Conservation (phyloP, 2,888 invertebrate species). For the Thumatha senex region DNA sequence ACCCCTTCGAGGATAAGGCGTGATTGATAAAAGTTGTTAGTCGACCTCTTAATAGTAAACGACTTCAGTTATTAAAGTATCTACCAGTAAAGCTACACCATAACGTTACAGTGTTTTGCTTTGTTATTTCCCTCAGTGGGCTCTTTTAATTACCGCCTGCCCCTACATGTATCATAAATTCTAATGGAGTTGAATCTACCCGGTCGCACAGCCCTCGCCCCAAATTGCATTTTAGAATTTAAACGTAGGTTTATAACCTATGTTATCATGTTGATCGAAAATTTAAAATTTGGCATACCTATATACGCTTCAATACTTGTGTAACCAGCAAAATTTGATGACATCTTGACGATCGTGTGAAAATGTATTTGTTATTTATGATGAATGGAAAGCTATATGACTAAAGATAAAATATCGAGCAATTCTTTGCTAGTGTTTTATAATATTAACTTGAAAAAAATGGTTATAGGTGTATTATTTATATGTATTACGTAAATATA, state of each 20-base stretch:
- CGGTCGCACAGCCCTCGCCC: slow-evolving; percentile 38
- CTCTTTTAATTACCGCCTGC: slow-evolving; percentile 75
- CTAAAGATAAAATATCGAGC: too few species aligned
- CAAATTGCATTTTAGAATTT: slow-evolving; percentile 72
- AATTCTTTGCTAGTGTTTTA: background rate
- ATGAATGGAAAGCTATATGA: too few species aligned
- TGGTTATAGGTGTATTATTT: too few species aligned
- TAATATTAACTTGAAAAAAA: too few species aligned
- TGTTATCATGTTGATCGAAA: slow-evolving; percentile 33
- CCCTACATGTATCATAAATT: slow-evolving; percentile 77
- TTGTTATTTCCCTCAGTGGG: slow-evolving; percentile 67
- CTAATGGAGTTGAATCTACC: slow-evolving; percentile 63
- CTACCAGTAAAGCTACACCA: slow-evolving; percentile 39
- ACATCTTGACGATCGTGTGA: too few species aligned
- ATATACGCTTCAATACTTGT: slow-evolving; percentile 10
- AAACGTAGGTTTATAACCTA: slow-evolving; percentile 41
- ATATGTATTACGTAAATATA: too few species aligned
- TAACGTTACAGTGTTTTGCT: slow-evolving; percentile 49
- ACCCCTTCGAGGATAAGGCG: too few species aligned
- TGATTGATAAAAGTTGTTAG: slow-evolving; percentile 20
- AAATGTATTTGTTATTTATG: too few species aligned
- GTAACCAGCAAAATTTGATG: too few species aligned
- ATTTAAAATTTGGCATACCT: slow-evolving; percentile 31
- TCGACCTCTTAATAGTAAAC: slow-evolving; percentile 43
- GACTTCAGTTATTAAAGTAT: slow-evolving; percentile 46